Percentiles rank a stretch among this genome's conserved stretches.
phyloP scores from a whole-genome alignment of 2,797 vertebrate species.

The Dallia pectoralis region DNA sequence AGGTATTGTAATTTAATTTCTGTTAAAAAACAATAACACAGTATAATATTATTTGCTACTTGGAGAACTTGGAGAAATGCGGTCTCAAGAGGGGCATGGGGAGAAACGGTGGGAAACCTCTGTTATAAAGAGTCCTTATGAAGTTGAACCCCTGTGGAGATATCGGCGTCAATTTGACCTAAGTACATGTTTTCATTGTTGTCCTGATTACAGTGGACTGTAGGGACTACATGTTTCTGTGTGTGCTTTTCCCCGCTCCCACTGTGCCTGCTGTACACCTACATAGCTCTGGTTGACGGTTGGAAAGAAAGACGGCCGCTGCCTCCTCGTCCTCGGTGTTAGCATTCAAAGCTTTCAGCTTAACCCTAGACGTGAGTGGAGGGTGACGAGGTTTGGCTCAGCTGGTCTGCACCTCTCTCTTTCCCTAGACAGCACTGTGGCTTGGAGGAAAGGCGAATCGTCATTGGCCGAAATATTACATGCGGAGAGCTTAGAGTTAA shows the following conservation, averaged over 20 bases:
- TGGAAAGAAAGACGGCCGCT: conserved; percentile 26
- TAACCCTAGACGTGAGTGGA: conserved; percentile 29
- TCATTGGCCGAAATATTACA: too few relatives aligned
- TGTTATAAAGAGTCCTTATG: conserved; percentile 55
- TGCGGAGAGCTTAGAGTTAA: too few relatives aligned
- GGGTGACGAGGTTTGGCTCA: conserved; percentile 11
- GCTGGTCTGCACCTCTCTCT: conserved; percentile 21
- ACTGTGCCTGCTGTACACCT: conserved; percentile 39
- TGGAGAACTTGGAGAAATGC: too few relatives aligned
- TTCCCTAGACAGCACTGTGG: too few relatives aligned
- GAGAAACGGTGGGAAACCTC: too few relatives aligned
- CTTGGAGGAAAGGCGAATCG: too few relatives aligned
- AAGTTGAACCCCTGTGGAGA: conserved; percentile 49
- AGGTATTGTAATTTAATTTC: too few relatives aligned
- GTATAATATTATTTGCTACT: too few relatives aligned
- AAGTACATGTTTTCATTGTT: not conserved
- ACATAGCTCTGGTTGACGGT: conserved; percentile 69
- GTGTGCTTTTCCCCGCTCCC: conserved; percentile 28
- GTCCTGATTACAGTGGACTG: conserved; percentile 59
- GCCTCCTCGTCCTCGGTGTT: conserved; percentile 57
- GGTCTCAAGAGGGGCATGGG: too few relatives aligned
- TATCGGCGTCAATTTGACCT: conserved; percentile 49
- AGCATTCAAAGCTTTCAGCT: conserved; percentile 50
- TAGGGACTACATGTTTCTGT: conserved; percentile 50
- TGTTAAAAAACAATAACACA: too few relatives aligned